Evolutionary conservation across 2,113 vertebrate genomes (phyloP).

Genomic region (Myotis lucifugus): DNA sequence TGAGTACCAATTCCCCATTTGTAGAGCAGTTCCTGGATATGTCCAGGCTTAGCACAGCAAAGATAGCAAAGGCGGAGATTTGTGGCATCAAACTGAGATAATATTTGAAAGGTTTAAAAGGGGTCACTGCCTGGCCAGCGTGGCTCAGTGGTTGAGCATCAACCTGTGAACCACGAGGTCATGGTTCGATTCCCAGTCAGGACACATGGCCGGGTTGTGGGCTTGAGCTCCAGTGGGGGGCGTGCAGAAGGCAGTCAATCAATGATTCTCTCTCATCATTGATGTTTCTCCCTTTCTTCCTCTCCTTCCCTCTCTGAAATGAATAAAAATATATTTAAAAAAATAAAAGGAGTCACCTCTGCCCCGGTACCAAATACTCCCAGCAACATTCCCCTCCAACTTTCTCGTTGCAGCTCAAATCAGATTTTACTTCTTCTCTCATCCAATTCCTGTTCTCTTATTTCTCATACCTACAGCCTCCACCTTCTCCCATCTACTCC

Average conservation of each 20-base stretch:
- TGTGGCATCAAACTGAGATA: neutral
- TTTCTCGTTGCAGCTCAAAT: neutral
- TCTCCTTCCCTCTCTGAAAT: no score
- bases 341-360: neutral
- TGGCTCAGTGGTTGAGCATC: no score
- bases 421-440: neutral
- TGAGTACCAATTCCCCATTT: neutral
- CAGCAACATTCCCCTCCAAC: neutral
- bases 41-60: neutral
- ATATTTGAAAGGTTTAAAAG: neutral
- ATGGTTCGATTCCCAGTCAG: no score
- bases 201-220: no score
- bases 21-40: neutral
- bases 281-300: no score
- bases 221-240: no score
- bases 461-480: neutral
- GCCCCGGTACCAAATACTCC: neutral
- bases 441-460: neutral
- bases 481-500: neutral
- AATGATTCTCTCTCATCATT: no score
- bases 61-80: neutral
- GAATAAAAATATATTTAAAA: neutral
- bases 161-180: no score
- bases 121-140: no score
- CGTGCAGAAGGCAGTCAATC: no score